These are phyloP conservation scores for Acholoe squamosa DNA, from an alignment of 2,888 invertebrate genomes.

Conservation along the genomic window DNA sequence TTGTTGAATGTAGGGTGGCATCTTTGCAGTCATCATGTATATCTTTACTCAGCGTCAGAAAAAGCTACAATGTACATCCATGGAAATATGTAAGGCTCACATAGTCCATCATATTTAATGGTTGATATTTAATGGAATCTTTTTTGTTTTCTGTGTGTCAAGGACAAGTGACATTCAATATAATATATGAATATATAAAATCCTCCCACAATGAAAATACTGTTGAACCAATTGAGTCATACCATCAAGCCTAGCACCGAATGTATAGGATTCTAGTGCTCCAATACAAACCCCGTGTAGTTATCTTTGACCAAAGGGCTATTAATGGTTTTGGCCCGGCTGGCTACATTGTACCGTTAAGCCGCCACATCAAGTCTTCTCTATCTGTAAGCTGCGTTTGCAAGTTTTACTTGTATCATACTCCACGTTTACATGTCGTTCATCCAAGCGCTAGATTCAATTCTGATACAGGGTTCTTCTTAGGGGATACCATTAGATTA, in stretches of 20 bases:
- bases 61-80: too few relatives aligned
- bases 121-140: too few relatives aligned
- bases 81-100: too few relatives aligned
- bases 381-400: neutral
- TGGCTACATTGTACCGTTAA: neutral
- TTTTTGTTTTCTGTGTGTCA: too few relatives aligned
- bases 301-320: neutral
- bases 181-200: neutral
- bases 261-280: neutral
- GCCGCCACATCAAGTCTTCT: neutral
- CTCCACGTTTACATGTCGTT: constrained; percentile 38
- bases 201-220: neutral
- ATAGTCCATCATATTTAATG: too few relatives aligned
- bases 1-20: too few relatives aligned
- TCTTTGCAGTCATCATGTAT: too few relatives aligned
- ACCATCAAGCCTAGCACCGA: neutral
- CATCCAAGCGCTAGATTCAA: constrained; percentile 43
- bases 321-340: too few relatives aligned
- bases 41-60: too few relatives aligned
- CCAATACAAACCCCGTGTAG: neutral
- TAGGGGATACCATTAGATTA: constrained; percentile 16
- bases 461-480: constrained; percentile 42
- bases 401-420: constrained; percentile 30
- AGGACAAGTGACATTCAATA: too few relatives aligned
- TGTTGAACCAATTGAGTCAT: constrained; percentile 26